Evolutionary conservation across 2,888 invertebrate species (phyloP), one percentile per base, ranked within the genome.

Genomic region (Xylocampa areola): DNA sequence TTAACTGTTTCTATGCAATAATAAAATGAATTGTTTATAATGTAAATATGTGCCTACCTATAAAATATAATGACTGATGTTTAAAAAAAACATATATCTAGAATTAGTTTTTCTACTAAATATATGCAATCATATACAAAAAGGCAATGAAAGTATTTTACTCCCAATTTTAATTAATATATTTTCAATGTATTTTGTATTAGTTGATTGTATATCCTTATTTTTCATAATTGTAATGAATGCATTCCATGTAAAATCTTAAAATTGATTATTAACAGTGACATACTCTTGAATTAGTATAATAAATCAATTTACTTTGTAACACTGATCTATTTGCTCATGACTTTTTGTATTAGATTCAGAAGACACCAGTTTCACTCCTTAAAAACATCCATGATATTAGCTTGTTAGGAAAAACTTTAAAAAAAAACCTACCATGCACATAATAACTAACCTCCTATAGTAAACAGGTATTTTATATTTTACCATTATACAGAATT

Each of bases 81-180:
- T 77, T 61, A 39, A 57, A 61, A 40, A 43, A 40, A 43, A 49
- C 41, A 45, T 52, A 59, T 35, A 40, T 41, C 44, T 73, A 76
- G 63, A 40, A 67, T 52, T 76, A 76, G 76, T 60, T 76, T 73
- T 76, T 76, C 61, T 73, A 76, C 73, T 60, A 59, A 54, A 65
- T 59, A 45, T 65, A 37, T 57, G 49, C 29, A 44, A 45, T 49
- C 36, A 33, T 48, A 29, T 33, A 66, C n/a, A n/a, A n/a, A n/a
- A 35, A 14, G 35, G 32, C 43, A 65, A 48, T 44, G 35, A 19
- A 35, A 43, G 14, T 44, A 39, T 65, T 65, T 36, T 23, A 41
- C 25, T 48, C 8, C 19, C 33, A 21, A 19, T 52, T 30, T 11
- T 25, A 33, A 39, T 41, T 17, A n/a, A n/a, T n/a, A 39, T 33